Percentiles rank a stretch among this genome's conserved stretches.
Conservation (phyloP, 92 coral and sea anemone species). For the Actinernus sp. region DNA sequence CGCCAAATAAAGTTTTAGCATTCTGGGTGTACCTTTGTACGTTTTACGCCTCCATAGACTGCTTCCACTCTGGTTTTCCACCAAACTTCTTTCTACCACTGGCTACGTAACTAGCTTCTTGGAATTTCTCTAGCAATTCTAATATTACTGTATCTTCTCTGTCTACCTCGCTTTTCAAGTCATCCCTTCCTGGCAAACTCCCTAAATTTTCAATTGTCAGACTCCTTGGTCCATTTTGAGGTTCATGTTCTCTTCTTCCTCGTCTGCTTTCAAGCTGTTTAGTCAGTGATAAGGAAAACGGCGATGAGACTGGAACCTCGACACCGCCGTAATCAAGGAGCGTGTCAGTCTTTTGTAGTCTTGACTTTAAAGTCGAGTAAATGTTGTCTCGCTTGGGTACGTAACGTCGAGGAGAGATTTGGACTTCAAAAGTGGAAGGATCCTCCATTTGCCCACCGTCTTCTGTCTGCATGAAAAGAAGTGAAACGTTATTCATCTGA, state of each 20-base stretch:
- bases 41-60: conserved; percentile 16
- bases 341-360: conserved; percentile 71
- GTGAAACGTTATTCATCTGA: too few relatives aligned
- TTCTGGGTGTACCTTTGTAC: too few relatives aligned
- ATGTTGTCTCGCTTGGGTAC: conserved; percentile 64
- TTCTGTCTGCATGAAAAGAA: too few relatives aligned
- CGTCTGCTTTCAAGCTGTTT: conserved; percentile 16
- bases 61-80: conserved; percentile 18
- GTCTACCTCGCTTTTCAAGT: not conserved
- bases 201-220: conserved; percentile 27
- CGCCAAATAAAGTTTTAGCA: too few relatives aligned
- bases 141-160: conserved; percentile 41
- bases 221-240: conserved; percentile 2
- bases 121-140: conserved; percentile 65
- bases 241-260: not conserved
- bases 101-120: conserved; percentile 76
- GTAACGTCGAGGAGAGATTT: conserved; percentile 49
- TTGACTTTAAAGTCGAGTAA: conserved; percentile 64
- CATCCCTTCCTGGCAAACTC: conserved; percentile 20
- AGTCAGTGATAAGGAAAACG: conserved; percentile 14
- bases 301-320: conserved; percentile 49
- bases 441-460: not conserved
- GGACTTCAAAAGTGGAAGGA: conserved; percentile 1
- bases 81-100: conserved; percentile 58
- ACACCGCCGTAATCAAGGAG: conserved; percentile 76